These are phyloP conservation scores for Apis florea DNA, from an alignment of 1,140 invertebrate species.

Conservation along the genomic window DNA sequence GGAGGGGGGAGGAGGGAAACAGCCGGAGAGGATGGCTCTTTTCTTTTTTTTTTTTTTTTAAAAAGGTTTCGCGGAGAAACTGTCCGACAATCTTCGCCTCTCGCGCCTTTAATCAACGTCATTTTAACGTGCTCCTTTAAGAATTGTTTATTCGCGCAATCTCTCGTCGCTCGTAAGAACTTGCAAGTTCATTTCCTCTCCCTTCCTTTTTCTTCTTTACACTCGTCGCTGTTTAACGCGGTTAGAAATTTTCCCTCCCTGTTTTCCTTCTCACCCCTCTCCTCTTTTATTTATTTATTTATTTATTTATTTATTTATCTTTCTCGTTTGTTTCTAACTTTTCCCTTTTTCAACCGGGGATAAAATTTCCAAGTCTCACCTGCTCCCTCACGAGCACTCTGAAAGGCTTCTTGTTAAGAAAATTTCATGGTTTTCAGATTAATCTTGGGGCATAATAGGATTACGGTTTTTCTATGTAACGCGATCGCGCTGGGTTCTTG, in stretches of 20 bases:
- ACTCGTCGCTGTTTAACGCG: not conserved
- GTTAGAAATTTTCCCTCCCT: constrained; percentile 12
- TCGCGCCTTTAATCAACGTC: constrained; percentile 25
- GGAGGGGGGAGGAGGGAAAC: not conserved
- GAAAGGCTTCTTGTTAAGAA: not conserved
- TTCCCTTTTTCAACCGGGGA: not conserved
- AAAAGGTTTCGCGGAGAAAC: not conserved
- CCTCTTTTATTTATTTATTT: too few species aligned
- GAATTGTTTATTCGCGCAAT: not conserved
- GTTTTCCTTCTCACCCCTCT: not conserved
- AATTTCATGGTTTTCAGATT: constrained; percentile 1
- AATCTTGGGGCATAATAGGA: not conserved
- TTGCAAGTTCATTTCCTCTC: constrained; percentile 6
- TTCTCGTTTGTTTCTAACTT: too few species aligned
- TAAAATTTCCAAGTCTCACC: not conserved
- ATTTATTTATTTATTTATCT: too few species aligned
- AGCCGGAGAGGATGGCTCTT: not conserved
- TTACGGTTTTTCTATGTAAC: constrained; percentile 9
- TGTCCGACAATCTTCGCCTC: not conserved
- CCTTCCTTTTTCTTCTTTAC: not conserved
- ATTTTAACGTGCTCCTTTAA: constrained; percentile 6
- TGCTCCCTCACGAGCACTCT: not conserved
- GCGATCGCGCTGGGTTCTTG: not conserved
- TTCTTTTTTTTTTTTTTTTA: not conserved
- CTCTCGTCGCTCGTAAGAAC: constrained; percentile 5